Percentiles rank a stretch among this genome's conserved stretches.
Evolutionary conservation across 2,888 invertebrate genomes (phyloP).

Genomic region (Metopia argyrocephala): DNA sequence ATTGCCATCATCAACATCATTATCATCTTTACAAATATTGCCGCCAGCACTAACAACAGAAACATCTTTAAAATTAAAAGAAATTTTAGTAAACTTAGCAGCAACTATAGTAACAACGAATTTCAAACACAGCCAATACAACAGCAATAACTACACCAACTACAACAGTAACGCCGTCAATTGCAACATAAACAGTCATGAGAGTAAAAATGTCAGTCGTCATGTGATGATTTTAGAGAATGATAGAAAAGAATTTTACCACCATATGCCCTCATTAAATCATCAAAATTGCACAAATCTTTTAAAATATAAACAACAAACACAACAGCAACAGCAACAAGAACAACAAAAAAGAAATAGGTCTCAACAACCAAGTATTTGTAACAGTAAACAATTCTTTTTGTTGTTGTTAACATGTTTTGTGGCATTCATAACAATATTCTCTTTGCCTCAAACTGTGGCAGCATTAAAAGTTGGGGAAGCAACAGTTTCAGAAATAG

Average conservation of each 20-base stretch:
- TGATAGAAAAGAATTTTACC: slow-evolving; percentile 28
- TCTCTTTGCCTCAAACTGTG: slow-evolving; percentile 68
- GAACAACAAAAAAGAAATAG: slow-evolving; percentile 35
- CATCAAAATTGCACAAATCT: slow-evolving; percentile 66
- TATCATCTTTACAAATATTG: slow-evolving; percentile 6
- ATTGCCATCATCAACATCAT: slow-evolving; percentile 46
- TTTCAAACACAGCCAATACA: slow-evolving; percentile 22
- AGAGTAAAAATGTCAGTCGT: slow-evolving; percentile 37
- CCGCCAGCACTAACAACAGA: slow-evolving; percentile 35
- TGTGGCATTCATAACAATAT: slow-evolving; percentile 70
- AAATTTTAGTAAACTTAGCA: slow-evolving; percentile 26
- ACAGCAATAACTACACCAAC: slow-evolving; percentile 11
- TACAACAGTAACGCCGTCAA: slow-evolving; percentile 60
- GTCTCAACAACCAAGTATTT: slow-evolving; percentile 61
- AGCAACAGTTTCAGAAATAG: slow-evolving; percentile 21
- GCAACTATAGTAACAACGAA: slow-evolving; percentile 42
- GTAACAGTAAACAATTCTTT: slow-evolving; percentile 49
- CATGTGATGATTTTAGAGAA: slow-evolving; percentile 33
- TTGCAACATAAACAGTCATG: slow-evolving; percentile 29
- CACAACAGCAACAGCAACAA: slow-evolving; percentile 65
- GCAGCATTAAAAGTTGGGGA: no score
- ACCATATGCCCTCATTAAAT: slow-evolving; percentile 58
- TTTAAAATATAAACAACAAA: slow-evolving; percentile 66
- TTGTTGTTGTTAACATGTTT: slow-evolving; percentile 70
- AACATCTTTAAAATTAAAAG: slow-evolving; percentile 22